phyloP scores from a whole-genome alignment of 1,140 invertebrate species.

The Holotrichia oblita region DNA sequence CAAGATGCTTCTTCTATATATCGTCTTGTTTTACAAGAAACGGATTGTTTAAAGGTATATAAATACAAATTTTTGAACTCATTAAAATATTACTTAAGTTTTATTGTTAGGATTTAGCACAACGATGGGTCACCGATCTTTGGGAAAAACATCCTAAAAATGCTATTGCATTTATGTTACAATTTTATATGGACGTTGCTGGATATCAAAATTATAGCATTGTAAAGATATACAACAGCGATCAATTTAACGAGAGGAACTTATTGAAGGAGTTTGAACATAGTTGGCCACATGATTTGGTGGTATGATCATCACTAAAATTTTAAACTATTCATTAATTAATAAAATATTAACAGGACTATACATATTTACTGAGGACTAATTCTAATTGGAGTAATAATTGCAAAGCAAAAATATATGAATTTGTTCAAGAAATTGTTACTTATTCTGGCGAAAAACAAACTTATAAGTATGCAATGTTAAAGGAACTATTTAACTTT shows the following conservation, averaged over 20 bases:
- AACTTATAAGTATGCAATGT: neutral
- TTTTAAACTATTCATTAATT: too few species aligned
- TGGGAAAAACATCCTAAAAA: neutral
- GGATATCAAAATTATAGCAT: conserved; percentile 27
- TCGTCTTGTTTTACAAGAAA: neutral
- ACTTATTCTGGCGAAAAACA: neutral
- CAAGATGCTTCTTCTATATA: neutral
- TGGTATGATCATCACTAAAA: neutral
- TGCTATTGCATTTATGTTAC: neutral
- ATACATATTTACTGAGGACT: conserved; percentile 2
- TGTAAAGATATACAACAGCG: neutral
- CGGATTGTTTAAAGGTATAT: neutral
- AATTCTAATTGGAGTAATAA: neutral
- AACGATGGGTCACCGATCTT: neutral
- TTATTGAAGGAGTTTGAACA: neutral
- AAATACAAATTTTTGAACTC: neutral
- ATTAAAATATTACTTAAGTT: neutral
- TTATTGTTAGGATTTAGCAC: neutral
- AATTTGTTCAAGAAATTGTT: conserved; percentile 8
- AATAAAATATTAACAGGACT: neutral
- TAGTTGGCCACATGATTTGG: neutral
- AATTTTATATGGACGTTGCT: conserved; percentile 11
- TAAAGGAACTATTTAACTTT: neutral
- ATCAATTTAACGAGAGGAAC: neutral
- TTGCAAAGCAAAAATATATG: conserved; percentile 10